A percentile compares a stretch with the other conserved stretches of the same genome.
phyloP scores from a whole-genome alignment of 2,888 invertebrate species.

The Platycheirus rosarum region DNA sequence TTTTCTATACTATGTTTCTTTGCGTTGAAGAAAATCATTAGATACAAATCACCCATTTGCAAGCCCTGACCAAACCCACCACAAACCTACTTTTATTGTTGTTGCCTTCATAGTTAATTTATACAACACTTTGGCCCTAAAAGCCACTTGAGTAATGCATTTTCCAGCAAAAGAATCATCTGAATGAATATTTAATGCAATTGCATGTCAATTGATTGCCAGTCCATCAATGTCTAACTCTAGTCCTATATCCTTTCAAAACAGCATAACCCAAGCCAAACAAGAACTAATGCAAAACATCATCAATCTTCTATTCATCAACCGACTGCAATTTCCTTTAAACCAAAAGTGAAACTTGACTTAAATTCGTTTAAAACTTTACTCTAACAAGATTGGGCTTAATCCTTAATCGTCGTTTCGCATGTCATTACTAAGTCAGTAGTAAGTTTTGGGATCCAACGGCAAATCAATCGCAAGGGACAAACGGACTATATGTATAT shows the following conservation, averaged over 20 bases:
- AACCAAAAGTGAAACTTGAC: slow-evolving; percentile 48
- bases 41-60: too few species aligned
- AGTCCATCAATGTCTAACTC: slow-evolving; percentile 19
- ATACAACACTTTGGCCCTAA: slow-evolving; percentile 8
- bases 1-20: too few species aligned
- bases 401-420: slow-evolving; percentile 55
- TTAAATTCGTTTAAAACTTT: slow-evolving; percentile 68
- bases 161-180: slow-evolving; percentile 49
- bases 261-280: background rate
- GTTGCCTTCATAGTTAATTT: slow-evolving; percentile 12
- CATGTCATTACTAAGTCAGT: too few species aligned
- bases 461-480: slow-evolving; percentile 55
- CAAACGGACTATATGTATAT: slow-evolving; percentile 31
- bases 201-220: slow-evolving; percentile 59
- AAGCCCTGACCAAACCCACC: too few species aligned
- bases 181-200: slow-evolving; percentile 66
- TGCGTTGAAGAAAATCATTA: too few species aligned
- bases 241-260: background rate
- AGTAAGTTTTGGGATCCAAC: too few species aligned
- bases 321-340: background rate
- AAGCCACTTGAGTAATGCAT: slow-evolving; percentile 46
- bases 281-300: background rate
- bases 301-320: slow-evolving; percentile 63
- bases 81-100: background rate
- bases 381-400: slow-evolving; percentile 53